Percentiles rank a stretch among this genome's conserved stretches.
These are phyloP conservation scores for Melanotaenia pygmaea DNA, from an alignment of 2,797 vertebrate species.

Conservation along the genomic window DNA sequence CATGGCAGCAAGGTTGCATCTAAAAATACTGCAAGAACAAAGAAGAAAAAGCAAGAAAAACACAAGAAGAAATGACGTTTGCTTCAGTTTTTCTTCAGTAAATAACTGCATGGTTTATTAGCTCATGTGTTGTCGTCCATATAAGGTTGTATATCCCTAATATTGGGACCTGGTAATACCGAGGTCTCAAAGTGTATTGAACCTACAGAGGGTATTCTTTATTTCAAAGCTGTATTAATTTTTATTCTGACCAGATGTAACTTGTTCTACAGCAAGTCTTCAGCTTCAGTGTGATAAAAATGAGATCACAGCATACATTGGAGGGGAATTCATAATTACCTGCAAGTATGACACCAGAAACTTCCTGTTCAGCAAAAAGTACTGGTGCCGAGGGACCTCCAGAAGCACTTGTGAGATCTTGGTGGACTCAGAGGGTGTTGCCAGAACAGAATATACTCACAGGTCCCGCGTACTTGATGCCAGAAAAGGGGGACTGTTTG, in stretches of 20 bases:
- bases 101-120: too few relatives aligned
- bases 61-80: too few relatives aligned
- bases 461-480: constrained; percentile 49
- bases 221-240: background rate
- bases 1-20: too few relatives aligned
- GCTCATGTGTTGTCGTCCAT: too few relatives aligned
- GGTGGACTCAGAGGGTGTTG: constrained; percentile 61
- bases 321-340: constrained; percentile 49
- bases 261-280: constrained; percentile 62
- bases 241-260: background rate
- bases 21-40: too few relatives aligned
- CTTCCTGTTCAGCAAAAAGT: constrained; percentile 71
- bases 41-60: too few relatives aligned
- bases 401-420: constrained; percentile 65
- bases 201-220: background rate
- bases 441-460: background rate
- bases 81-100: background rate
- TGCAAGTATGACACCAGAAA: constrained; percentile 46
- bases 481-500: constrained; percentile 33
- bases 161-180: too few relatives aligned
- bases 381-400: constrained; percentile 79
- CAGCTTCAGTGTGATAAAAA: constrained; percentile 71
- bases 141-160: too few relatives aligned
- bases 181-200: too few relatives aligned
- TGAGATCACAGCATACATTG: constrained; percentile 50